These are phyloP conservation scores for Hydrozoanthus gracilis DNA, from an alignment of 92 coral and sea anemone genomes.

Conservation along the genomic window DNA sequence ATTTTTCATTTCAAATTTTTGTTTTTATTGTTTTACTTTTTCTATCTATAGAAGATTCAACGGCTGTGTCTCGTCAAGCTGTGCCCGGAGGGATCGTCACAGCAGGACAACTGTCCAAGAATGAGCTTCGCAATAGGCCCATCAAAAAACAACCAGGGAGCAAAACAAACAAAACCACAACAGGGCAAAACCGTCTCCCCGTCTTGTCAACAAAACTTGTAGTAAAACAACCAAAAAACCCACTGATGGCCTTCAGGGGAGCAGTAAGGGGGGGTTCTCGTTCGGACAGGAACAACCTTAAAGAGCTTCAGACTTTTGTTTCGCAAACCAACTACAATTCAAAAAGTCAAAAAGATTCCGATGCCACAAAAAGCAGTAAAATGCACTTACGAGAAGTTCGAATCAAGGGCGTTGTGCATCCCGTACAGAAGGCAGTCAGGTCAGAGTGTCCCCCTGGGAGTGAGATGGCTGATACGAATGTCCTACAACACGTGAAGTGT, in stretches of 20 bases:
- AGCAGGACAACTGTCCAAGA: conserved; percentile 61
- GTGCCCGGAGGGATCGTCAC: conserved; percentile 68
- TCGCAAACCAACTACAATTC: too few species aligned
- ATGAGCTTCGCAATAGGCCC: conserved; percentile 50
- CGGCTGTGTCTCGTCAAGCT: conserved; percentile 58
- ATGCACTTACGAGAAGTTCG: not conserved
- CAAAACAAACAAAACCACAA: not conserved
- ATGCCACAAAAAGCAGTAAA: not conserved
- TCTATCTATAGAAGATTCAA: too few species aligned
- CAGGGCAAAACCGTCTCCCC: not conserved
- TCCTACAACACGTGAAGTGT: conserved; percentile 20
- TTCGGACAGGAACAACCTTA: too few species aligned
- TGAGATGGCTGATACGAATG: not conserved
- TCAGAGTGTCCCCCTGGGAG: conserved; percentile 33
- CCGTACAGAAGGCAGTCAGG: not conserved
- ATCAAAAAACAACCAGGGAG: not conserved
- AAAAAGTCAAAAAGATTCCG: not conserved
- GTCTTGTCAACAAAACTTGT: not conserved
- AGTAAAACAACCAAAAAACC: not conserved
- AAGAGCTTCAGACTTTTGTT: too few species aligned
- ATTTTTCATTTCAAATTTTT: too few species aligned
- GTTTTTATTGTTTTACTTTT: too few species aligned
- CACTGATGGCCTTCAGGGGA: not conserved
- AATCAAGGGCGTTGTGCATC: not conserved
- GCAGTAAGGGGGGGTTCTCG: too few species aligned